Conservation (phyloP, 2,113 vertebrate genomes). For the Gobio gobio region DNA sequence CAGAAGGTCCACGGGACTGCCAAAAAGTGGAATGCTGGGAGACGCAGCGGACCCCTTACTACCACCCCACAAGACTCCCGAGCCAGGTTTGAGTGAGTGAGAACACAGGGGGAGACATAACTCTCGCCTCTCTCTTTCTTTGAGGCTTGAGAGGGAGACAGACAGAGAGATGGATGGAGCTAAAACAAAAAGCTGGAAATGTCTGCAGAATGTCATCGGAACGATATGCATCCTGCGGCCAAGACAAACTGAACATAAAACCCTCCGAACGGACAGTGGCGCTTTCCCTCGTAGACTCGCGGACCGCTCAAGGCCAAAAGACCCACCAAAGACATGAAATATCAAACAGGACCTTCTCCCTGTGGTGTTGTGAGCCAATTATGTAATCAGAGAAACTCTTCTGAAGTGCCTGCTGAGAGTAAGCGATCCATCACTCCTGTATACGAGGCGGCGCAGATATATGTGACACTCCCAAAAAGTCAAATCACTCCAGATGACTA, state of each 20-base stretch:
- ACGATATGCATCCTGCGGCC: conserved; percentile 52
- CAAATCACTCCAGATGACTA: conserved; percentile 49
- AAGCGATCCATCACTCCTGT: conserved; percentile 47
- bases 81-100: conserved; percentile 23
- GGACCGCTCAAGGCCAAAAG: conserved; percentile 37
- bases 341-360: conserved; percentile 53
- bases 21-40: conserved; percentile 18
- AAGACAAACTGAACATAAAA: conserved; percentile 61
- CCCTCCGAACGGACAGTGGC: conserved; percentile 33
- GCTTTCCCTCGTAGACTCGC: conserved; percentile 33
- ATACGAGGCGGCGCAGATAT: conserved; percentile 32
- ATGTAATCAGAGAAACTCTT: conserved; percentile 56
- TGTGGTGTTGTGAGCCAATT: conserved; percentile 49
- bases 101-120: conserved; percentile 38
- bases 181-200: conserved; percentile 49
- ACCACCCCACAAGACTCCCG: not conserved
- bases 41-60: not conserved
- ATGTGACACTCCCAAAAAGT: conserved; percentile 31
- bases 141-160: conserved; percentile 24
- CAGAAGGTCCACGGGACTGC: conserved; percentile 15
- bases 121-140: conserved; percentile 32
- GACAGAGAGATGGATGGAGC: conserved; percentile 44
- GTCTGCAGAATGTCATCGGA: conserved; percentile 54
- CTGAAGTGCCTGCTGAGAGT: conserved; percentile 54
- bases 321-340: conserved; percentile 46